Base-by-base conservation (phyloP, 1,140 invertebrate genomes). In the Eubasilissa regina region DNA sequence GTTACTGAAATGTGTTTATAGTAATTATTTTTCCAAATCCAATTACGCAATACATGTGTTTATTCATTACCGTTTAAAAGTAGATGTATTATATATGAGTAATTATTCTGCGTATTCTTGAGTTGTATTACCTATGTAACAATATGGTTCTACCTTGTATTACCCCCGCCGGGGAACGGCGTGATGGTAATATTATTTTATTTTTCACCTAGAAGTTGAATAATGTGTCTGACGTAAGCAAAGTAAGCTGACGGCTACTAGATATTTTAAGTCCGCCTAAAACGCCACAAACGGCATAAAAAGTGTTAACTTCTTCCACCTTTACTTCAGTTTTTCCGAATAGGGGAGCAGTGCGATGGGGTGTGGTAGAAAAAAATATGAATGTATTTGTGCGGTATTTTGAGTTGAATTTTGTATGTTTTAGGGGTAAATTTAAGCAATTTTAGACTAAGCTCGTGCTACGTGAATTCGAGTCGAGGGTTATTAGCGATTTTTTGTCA, bases 401-500 rank as follows among this genome's bases (percentile, higher is more conserved):
- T 15, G 44, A 48, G 55, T 64, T 76, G 56, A 62, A 58, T 68
- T 74, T 62, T 81, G 51, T 77, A 51, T 75, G 58, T 81, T 81
- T 81, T 81, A 68, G 72, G 74, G 72, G 80, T 81, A 78, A 78
- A 80, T 66, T 81, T 64, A 64, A 77, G 70, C 70, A 74, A 75
- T 81, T 78, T 78, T 66, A 70, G 58, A 78, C 73, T 43, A 64
- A 73, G 76, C 80, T 81, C 80, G 80, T 81, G 80, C 75, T 66
- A 62, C 44, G 66, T 43, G 56, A 76, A 80, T 75, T 43, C 79
- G 53, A 73, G 51, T 44, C 62, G 21, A 44, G 66, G 66, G 79
- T 80, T 80, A 81, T 81, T 78, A 81, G 80, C 72, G 80, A 70
- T 56, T 78, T 81, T 77, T 78, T 78, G 76, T 17, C 51, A 44